These are phyloP conservation scores for Heterocephalus glaber DNA, from an alignment of 2,113 vertebrate genomes.

Conservation along the genomic window DNA sequence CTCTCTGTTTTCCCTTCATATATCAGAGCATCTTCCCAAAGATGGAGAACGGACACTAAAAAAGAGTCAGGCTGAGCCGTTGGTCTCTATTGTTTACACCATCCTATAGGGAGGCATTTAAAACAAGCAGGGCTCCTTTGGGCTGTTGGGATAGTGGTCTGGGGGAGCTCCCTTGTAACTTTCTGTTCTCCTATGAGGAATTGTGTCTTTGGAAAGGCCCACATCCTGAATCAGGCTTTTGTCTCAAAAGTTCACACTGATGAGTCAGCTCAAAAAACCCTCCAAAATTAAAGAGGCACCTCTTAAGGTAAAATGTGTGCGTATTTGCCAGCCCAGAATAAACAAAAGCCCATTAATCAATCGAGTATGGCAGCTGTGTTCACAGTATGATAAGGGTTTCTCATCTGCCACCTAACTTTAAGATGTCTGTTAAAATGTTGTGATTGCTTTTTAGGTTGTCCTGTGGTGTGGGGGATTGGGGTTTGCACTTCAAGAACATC, in stretches of 20 bases:
- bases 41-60: neutral
- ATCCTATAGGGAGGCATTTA: conserved; percentile 1
- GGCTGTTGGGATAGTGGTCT: neutral
- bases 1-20: neutral
- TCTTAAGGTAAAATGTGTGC: conserved; percentile 80
- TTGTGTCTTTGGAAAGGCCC: conserved; percentile 57
- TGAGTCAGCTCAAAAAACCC: conserved; percentile 59
- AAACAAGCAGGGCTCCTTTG: neutral
- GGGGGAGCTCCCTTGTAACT: neutral
- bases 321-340: conserved; percentile 84
- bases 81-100: conserved; percentile 51
- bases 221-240: conserved; percentile 57
- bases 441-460: conserved; percentile 70
- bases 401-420: conserved; percentile 83
- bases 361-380: conserved; percentile 83
- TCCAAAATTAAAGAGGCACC: conserved; percentile 75
- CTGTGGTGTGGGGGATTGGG: conserved; percentile 56
- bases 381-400: conserved; percentile 84
- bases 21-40: conserved; percentile 22
- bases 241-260: conserved; percentile 57
- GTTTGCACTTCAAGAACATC: conserved; percentile 31
- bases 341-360: conserved; percentile 85
- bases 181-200: conserved; percentile 49
- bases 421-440: conserved; percentile 78
- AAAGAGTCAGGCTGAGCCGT: neutral